Base-by-base conservation (phyloP, 2,888 invertebrate genomes). In the Platycheirus albimanus region DNA sequence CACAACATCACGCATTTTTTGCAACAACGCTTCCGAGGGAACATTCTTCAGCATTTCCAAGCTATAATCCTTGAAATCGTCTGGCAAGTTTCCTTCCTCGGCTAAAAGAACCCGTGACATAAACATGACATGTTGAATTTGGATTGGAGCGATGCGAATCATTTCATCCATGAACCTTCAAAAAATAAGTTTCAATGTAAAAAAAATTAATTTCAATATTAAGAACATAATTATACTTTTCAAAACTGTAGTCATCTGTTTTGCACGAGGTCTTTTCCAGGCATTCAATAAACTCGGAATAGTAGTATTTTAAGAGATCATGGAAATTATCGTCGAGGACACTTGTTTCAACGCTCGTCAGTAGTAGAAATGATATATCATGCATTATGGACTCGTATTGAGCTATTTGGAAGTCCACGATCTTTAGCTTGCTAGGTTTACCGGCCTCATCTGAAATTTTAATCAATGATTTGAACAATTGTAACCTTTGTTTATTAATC, bases 371-470 rank as follows among this genome's bases (percentile, higher is more conserved):
- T 0, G 92, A 87, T 11, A 94, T 86, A 86, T 94, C 94, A 19
- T 92, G 91, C 0, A 91, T 86, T 3, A 93, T 89, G 3, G 92
- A 93, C 38, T 91, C 89, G 72, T 92, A 92, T 11, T 91, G 87
- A 45, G 92, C 92, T 28, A 93, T 90, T 87, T 94, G 94, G 75
- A 93, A 92, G 86, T 94, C 94, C 0, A 94, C 90, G 49, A 94
- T 91, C 88, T 93, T 94, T 2, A 93, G 87, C 75, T 91, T 90
- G 0, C 89, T 87, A 0, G 92, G 91, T n/a, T 87, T 86, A 2
- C 91, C 91, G 3, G 85, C 86, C 0, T 87, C 86, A 79, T 87
- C 88, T 88, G 63, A 17, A 80, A 84, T n/a, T n/a, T n/a, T n/a
- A n/a, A n/a, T n/a, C n/a, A n/a, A n/a, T n/a, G n/a, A n/a, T n/a